Evolutionary conservation across 2,113 vertebrate species (phyloP).

Genomic region (Trachemys scripta): DNA sequence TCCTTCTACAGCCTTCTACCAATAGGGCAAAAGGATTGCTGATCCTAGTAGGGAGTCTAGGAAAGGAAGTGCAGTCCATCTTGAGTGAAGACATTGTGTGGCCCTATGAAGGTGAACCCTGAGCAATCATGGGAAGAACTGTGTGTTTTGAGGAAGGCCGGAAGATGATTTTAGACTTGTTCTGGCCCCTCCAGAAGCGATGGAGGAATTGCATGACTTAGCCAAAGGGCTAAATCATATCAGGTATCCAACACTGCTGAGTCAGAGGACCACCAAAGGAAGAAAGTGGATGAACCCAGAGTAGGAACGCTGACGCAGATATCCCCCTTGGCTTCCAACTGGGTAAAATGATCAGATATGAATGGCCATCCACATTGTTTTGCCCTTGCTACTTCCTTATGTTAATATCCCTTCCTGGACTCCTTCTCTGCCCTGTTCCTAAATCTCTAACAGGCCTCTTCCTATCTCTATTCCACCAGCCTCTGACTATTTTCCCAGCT

Average conservation of each 20-base stretch:
- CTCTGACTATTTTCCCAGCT: not conserved
- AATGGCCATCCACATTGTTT: not conserved
- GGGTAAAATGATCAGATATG: not conserved
- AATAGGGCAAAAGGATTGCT: not conserved
- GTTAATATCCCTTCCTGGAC: not conserved
- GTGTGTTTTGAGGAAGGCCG: not conserved
- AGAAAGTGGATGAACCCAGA: not conserved
- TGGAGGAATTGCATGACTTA: not conserved
- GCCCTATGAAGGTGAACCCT: not conserved
- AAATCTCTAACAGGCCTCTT: not conserved
- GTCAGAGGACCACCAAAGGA: not conserved
- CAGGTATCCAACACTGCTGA: not conserved
- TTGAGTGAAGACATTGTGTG: not conserved
- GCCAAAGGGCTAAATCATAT: not conserved
- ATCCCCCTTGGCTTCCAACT: not conserved
- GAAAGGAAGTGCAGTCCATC: not conserved
- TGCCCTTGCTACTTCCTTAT: not conserved
- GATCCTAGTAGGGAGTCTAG: not conserved
- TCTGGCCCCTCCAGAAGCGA: not conserved
- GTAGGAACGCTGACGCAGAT: not conserved
- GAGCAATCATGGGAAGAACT: not conserved
- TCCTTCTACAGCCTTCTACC: not conserved
- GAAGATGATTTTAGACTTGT: not conserved
- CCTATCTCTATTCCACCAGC: not conserved
- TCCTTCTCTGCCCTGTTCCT: not conserved